Evolutionary conservation across 2,888 invertebrate genomes (phyloP).

Genomic region (Sminthurinus aureus): DNA sequence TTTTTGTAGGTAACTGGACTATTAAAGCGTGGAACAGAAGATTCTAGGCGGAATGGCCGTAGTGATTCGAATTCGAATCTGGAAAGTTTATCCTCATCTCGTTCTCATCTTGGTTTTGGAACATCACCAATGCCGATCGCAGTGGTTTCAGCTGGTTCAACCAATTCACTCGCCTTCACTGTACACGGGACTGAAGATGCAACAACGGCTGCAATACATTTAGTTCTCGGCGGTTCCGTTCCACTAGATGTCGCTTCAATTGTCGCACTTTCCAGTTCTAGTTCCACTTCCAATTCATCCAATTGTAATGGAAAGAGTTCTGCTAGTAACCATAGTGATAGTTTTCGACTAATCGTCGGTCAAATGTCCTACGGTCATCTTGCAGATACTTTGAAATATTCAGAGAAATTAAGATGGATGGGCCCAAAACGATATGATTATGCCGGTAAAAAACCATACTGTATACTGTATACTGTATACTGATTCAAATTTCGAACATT

Average conservation of each 20-base stretch:
- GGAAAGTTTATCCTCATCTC: slow-evolving; percentile 51
- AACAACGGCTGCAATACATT: slow-evolving; percentile 80
- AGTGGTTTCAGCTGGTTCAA: slow-evolving; percentile 58
- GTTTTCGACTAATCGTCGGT: slow-evolving; percentile 56
- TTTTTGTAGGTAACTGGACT: too few species aligned
- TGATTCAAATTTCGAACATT: too few species aligned
- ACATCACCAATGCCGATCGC: slow-evolving; percentile 49
- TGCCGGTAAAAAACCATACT: too few species aligned
- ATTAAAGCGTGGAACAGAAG: slow-evolving; percentile 47
- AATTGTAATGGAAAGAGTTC: too few species aligned
- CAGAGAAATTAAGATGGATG: slow-evolving; percentile 84
- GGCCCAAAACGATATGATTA: slow-evolving; percentile 84
- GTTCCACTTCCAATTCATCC: too few species aligned
- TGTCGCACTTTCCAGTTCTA: too few species aligned
- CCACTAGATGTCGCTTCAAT: slow-evolving; percentile 58
- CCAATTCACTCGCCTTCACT: slow-evolving; percentile 77
- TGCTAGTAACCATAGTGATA: slow-evolving; percentile 55
- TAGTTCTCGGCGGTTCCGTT: slow-evolving; percentile 71
- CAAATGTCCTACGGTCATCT: slow-evolving; percentile 82
- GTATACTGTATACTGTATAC: too few species aligned
- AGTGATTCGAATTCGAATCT: too few species aligned
- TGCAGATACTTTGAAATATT: slow-evolving; percentile 81
- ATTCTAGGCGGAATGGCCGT: slow-evolving; percentile 31
- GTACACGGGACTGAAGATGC: slow-evolving; percentile 82
- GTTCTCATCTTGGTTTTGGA: too few species aligned